Conservation (phyloP, 1,140 invertebrate species). For the Drosophila gunungcola region DNA sequence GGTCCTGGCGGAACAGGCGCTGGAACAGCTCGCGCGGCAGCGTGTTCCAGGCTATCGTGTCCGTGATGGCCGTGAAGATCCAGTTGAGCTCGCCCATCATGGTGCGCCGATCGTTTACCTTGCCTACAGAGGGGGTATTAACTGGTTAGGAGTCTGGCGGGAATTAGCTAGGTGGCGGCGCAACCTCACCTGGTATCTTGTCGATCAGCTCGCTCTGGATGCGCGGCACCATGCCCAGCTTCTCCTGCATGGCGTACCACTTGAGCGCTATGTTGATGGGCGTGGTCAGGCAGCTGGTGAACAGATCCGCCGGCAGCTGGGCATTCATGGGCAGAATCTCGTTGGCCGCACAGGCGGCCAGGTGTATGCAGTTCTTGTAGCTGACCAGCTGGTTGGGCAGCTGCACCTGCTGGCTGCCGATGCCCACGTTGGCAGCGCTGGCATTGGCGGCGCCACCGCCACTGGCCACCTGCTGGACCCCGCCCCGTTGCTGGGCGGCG, state of each 20-base stretch:
- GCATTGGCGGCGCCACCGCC: not conserved
- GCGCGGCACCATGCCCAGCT: conserved; percentile 92
- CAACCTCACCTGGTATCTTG: conserved; percentile 90
- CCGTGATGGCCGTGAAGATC: conserved; percentile 99
- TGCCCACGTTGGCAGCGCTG: too few species aligned
- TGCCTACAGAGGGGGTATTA: conserved; percentile 86
- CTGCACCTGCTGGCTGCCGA: conserved; percentile 15
- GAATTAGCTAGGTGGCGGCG: too few species aligned
- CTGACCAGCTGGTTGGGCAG: conserved; percentile 69
- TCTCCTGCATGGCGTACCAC: conserved; percentile 95
- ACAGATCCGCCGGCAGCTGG: conserved; percentile 99
- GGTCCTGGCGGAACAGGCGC: conserved; percentile 97
- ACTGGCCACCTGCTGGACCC: not conserved
- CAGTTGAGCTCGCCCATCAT: conserved; percentile 99
- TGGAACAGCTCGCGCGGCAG: conserved; percentile 97
- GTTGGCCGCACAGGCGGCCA: conserved; percentile 96
- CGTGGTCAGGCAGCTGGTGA: conserved; percentile 98
- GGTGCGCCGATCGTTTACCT: conserved; percentile 96
- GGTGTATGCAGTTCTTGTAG: conserved; percentile 97
- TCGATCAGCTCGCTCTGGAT: conserved; percentile 94
- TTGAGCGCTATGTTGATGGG: conserved; percentile 98
- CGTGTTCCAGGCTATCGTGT: conserved; percentile 99
- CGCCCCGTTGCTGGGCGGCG: conserved; percentile 43
- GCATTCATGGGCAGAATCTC: conserved; percentile 99
- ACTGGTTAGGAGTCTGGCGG: not conserved